Evolutionary conservation across 2,797 vertebrate species (phyloP).

Genomic region (Telmatherina bonti): DNA sequence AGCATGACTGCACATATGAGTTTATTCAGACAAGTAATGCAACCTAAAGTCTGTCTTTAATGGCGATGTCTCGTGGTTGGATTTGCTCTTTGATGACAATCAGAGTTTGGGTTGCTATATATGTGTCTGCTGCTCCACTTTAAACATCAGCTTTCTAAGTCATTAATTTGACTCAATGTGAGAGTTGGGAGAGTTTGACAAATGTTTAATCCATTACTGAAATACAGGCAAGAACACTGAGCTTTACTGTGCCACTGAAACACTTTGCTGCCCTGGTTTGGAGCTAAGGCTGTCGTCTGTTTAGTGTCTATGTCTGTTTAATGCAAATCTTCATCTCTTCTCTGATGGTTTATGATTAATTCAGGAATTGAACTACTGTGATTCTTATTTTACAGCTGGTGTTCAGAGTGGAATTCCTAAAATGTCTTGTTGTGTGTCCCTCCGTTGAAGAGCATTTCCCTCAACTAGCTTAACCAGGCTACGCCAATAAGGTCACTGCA

Average conservation of each 20-base stretch:
- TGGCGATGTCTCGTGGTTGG: conserved; percentile 38
- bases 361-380: neutral
- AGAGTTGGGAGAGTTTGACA: conserved; percentile 32
- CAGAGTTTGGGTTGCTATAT: conserved; percentile 42
- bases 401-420: neutral
- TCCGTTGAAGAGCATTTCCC: neutral
- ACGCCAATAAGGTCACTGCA: neutral
- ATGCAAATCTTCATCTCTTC: neutral
- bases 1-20: conserved; percentile 34
- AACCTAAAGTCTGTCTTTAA: conserved; percentile 44
- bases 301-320: too few relatives aligned
- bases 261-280: conserved; percentile 25
- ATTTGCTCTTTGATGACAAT: conserved; percentile 40
- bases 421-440: neutral
- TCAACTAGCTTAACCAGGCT: neutral
- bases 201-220: conserved; percentile 22
- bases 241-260: conserved; percentile 43
- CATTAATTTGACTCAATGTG: conserved; percentile 66
- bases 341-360: neutral
- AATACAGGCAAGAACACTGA: conserved; percentile 28
- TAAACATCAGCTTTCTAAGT: conserved; percentile 34
- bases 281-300: neutral
- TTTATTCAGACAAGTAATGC: conserved; percentile 41
- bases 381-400: neutral
- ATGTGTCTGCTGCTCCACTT: conserved; percentile 57